phyloP scores from a whole-genome alignment of 1,140 invertebrate genomes.

The Heliconius eleuchia region DNA sequence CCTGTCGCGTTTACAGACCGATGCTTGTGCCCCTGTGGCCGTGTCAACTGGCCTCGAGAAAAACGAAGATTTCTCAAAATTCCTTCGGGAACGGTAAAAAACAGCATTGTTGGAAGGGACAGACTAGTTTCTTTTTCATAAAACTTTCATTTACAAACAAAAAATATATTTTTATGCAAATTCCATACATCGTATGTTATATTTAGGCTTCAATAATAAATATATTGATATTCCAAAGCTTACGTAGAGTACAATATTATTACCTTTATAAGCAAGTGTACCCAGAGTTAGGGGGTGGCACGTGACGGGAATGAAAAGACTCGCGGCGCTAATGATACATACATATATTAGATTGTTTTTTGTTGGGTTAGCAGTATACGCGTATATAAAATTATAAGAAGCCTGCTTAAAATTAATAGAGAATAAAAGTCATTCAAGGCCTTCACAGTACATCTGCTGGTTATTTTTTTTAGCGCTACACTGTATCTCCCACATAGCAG shows the following conservation, averaged over 20 bases:
- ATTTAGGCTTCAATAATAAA: not conserved
- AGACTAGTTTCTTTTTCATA: not conserved
- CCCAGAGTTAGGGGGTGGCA: not conserved
- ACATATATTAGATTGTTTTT: not conserved
- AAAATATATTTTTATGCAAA: not conserved
- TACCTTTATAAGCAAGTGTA: slow-evolving; percentile 11
- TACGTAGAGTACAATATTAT: slow-evolving; percentile 12
- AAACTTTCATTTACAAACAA: not conserved
- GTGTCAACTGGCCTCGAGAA: no score
- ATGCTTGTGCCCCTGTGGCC: no score
- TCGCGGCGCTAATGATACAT: slow-evolving; percentile 1
- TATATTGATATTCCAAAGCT: slow-evolving; percentile 5
- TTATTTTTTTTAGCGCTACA: not conserved
- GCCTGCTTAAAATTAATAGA: not conserved
- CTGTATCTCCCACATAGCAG: not conserved
- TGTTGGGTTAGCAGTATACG: not conserved
- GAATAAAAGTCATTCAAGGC: not conserved
- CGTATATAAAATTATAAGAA: not conserved
- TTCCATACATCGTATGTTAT: not conserved
- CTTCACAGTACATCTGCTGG: no score
- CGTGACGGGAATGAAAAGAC: slow-evolving; percentile 1
- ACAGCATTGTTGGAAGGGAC: no score
- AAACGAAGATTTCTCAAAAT: no score
- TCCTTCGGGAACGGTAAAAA: no score
- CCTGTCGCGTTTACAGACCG: no score